Base-by-base conservation (phyloP, 2,113 vertebrate genomes). In the Burhinus bistriatus region DNA sequence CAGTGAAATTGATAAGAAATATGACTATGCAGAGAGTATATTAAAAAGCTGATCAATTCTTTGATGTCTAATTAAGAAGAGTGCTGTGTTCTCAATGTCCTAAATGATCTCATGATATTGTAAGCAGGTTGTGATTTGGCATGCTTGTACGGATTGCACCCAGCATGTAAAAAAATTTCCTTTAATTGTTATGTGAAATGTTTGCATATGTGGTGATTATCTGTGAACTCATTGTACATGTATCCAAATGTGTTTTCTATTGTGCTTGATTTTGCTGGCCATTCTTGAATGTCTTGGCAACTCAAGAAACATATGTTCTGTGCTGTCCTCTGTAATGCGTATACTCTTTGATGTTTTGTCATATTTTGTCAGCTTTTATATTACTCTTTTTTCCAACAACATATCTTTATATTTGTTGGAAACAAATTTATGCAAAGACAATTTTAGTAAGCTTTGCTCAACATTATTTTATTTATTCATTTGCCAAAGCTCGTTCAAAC, bases 191-290 rank as follows among this genome's bases (percentile, higher is more conserved):
- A 97, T 97, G 98, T 98, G 98, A 98, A 98, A 98, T 98, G 97
- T 98, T 98, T 99, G 99, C 98, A 98, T 97, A 98, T 98, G 97
- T 98, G 98, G 97, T 98, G 98, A 98, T 97, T 98, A 98, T 98
- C 97, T 98, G 98, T 99, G 98, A 98, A 97, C 97, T 98, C 96
- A 98, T 98, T 98, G 98, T 98, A 98, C 87, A 95, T 98, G 98
- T 99, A 98, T 98, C 95, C 98, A 98, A 97, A 98, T 98, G 98
- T 98, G 98, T 99, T 99, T 99, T 98, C 98, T 97, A 97, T 98
- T 98, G 98, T 98, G 99, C 99, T 99, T 99, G 99, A 99, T 98
- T 98, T 98, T 98, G 98, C 98, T 97, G 98, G 97, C 98, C 98
- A 98, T 98, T 98, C 98, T 96, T 95, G 94, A 97, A 98, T 97